Percentiles rank a stretch among this genome's conserved stretches.
Conservation (phyloP, 1,140 invertebrate genomes). For the Hypsibius dujardini region DNA sequence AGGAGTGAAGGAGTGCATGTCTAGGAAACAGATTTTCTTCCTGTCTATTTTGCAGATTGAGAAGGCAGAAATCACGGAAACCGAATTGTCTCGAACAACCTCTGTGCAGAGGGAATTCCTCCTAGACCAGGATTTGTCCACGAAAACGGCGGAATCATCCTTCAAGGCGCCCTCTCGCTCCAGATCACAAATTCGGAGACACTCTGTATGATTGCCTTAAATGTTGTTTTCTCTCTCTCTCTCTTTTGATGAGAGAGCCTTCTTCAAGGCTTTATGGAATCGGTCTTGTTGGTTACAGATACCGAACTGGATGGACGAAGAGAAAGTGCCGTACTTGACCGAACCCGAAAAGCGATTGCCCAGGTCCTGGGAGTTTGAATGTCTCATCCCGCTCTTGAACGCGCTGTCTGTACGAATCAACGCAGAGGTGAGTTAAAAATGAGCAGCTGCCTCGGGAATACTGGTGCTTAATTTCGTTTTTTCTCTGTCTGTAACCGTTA, state of each 20-base stretch:
- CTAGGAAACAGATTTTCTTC: background rate
- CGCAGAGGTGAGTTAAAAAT: background rate
- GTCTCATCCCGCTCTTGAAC: background rate
- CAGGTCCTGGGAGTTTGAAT: background rate
- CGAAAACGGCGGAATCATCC: background rate
- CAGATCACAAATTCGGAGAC: background rate
- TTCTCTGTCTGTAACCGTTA: too few relatives aligned
- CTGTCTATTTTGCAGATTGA: background rate
- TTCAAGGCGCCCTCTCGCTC: background rate
- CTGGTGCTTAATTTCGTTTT: too few relatives aligned
- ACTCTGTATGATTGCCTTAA: background rate
- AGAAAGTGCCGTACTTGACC: background rate
- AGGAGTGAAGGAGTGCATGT: background rate
- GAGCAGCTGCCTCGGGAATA: too few relatives aligned
- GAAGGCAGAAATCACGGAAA: background rate
- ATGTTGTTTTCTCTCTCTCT: too few relatives aligned
- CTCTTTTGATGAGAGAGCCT: too few relatives aligned
- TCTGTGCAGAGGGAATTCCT: background rate
- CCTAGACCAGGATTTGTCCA: background rate
- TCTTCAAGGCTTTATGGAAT: too few relatives aligned
- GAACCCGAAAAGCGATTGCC: background rate
- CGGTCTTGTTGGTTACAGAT: too few relatives aligned
- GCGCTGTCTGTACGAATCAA: background rate
- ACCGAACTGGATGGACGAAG: too few relatives aligned
- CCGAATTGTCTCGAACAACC: background rate